Base-by-base conservation (phyloP, 1,140 invertebrate genomes). In the Paracyclopina nana region DNA sequence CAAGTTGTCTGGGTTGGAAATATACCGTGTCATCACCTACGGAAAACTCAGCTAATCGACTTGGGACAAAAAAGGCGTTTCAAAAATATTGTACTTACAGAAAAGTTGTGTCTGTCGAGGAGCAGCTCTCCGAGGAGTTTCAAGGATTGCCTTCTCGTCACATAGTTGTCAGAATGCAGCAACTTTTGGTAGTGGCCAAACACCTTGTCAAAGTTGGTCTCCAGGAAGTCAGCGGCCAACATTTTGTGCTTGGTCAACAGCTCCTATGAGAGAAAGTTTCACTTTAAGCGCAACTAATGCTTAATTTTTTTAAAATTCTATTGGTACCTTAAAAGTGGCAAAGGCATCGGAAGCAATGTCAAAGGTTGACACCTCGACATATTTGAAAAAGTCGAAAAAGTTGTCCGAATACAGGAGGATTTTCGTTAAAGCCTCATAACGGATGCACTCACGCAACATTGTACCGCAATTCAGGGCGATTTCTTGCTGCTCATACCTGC, bases 291-390 rank as follows among this genome's bases (percentile, higher is more conserved):
- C n/a, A 50, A 43, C 25, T 24, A 31, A n/a, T 27, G 25, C n/a
- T 29, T 46, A 6, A 42, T 31, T 31, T 9, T 31, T 31, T 31
- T 31, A 9, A 14, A 14, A 9, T 9, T 31, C 20, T 42, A 8
- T 8, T 56, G 53, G 55, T 66, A 91, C 88, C 79, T 98, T 98
- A 76, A 99, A 99, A 53, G 95, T 98, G 63, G 92, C 92, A 74
- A 99, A 99, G 67, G 94, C 95, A 80, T 99, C 95, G 56, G 92
- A 97, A 63, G 95, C 94, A 63, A 99, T 98, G 74, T 99, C 95
- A 74, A 99, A 99, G 52, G 92, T 96, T 51, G 92, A 96, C 53
- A 96, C 85, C 75, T 99, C 94, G 60, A 99, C 95, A 70, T 97
- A 99, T 69, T 82, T 79, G 70, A 98, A 99, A 72, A 99, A 99